These are phyloP conservation scores for Onchidella celtica DNA, from an alignment of 2,888 invertebrate species.

Conservation along the genomic window DNA sequence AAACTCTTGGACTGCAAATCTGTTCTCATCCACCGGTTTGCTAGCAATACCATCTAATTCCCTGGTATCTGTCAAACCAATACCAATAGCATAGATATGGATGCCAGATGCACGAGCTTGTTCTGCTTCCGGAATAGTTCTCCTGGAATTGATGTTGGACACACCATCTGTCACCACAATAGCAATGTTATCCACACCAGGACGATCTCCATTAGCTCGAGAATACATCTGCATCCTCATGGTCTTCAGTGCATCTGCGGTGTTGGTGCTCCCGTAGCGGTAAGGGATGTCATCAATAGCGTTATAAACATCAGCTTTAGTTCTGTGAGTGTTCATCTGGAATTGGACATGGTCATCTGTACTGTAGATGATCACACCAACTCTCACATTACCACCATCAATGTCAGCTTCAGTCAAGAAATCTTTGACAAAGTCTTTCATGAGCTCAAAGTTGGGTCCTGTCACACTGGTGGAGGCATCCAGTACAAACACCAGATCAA, in stretches of 20 bases:
- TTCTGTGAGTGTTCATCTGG: conserved; percentile 63
- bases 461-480: conserved; percentile 72
- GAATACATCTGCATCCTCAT: conserved; percentile 60
- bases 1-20: conserved; percentile 63
- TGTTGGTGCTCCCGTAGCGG: conserved; percentile 66
- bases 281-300: conserved; percentile 67
- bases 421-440: conserved; percentile 62
- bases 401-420: conserved; percentile 61
- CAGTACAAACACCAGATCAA: conserved; percentile 70
- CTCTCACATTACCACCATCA: conserved; percentile 62
- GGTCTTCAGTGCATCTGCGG: conserved; percentile 61
- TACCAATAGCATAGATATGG: conserved; percentile 63
- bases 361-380: conserved; percentile 59
- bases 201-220: conserved; percentile 65
- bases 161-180: conserved; percentile 74
- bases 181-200: conserved; percentile 66
- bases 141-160: conserved; percentile 72
- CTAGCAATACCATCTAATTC: conserved; percentile 69
- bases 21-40: conserved; percentile 62
- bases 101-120: conserved; percentile 58
- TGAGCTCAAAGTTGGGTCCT: conserved; percentile 60
- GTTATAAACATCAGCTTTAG: conserved; percentile 57
- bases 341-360: conserved; percentile 66
- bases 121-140: conserved; percentile 70
- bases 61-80: conserved; percentile 62